Percentiles rank a stretch among this genome's conserved stretches.
Evolutionary conservation across 2,888 invertebrate species (phyloP).

Genomic region (Acanthosepion esculentum): DNA sequence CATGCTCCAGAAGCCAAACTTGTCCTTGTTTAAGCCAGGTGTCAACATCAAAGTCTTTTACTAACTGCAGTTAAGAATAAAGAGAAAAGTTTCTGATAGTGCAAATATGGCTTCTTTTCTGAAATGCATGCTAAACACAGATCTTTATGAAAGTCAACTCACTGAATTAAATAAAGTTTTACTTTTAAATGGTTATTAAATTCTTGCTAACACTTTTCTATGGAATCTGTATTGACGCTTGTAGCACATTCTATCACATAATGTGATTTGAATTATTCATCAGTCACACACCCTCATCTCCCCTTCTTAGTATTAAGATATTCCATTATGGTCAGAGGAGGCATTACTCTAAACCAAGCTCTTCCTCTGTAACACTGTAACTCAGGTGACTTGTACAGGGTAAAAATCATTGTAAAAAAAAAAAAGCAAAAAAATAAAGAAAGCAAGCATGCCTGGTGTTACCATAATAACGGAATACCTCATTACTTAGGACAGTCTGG

Average conservation of each 20-base stretch:
- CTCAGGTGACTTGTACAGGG: too few relatives aligned
- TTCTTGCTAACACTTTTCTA: background rate
- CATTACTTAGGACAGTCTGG: too few relatives aligned
- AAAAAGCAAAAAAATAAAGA: too few relatives aligned
- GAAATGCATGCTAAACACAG: background rate
- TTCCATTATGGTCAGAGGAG: too few relatives aligned
- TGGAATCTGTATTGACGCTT: background rate
- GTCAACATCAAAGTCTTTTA: background rate
- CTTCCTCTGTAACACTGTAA: too few relatives aligned
- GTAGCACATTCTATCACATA: background rate
- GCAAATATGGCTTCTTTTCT: background rate
- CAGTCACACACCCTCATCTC: too few relatives aligned
- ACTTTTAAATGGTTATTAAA: slow-evolving; percentile 18
- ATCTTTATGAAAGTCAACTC: background rate
- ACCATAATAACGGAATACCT: too few relatives aligned
- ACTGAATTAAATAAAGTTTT: background rate
- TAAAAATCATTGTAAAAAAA: too few relatives aligned
- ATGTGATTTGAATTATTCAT: background rate
- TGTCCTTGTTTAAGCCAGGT: background rate
- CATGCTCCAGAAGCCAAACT: background rate
- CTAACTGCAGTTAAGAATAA: slow-evolving; percentile 1
- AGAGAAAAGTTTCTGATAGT: background rate
- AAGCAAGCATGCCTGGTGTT: too few relatives aligned
- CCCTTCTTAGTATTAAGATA: too few relatives aligned
- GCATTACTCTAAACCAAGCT: too few relatives aligned